Evolutionary conservation across 2,888 invertebrate species (phyloP).

Genomic region (Eupithecia subumbrata): DNA sequence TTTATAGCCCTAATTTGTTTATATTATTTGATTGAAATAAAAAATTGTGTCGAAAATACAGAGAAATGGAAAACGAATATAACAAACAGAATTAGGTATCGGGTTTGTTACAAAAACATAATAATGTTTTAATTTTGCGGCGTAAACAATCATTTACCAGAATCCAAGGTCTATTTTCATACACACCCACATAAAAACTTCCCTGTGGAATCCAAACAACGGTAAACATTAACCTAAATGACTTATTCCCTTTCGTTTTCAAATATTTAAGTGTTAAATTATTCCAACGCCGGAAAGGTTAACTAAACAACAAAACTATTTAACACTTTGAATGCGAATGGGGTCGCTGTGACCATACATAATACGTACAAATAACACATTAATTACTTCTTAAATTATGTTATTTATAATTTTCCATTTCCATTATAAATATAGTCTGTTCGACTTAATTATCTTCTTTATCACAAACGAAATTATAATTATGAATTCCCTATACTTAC

Average conservation of each 20-base stretch:
- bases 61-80: no score
- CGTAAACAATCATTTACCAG: neutral
- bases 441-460: neutral
- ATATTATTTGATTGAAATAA: no score
- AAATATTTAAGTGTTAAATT: constrained; percentile 29
- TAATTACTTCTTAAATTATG: neutral
- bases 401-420: neutral
- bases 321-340: constrained; percentile 26
- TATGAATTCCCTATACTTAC: neutral
- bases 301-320: constrained; percentile 23
- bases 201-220: neutral
- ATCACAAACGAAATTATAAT: neutral
- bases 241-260: constrained; percentile 25
- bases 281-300: constrained; percentile 11
- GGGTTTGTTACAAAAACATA: neutral
- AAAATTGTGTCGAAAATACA: no score
- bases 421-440: neutral
- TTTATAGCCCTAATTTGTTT: no score
- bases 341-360: constrained; percentile 13
- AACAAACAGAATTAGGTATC: no score
- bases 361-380: neutral
- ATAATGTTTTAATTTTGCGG: neutral
- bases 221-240: constrained; percentile 22
- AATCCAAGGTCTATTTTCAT: neutral
- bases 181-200: neutral